Base-by-base conservation (phyloP, 2,797 vertebrate genomes). In the Lagocephalus sceleratus region DNA sequence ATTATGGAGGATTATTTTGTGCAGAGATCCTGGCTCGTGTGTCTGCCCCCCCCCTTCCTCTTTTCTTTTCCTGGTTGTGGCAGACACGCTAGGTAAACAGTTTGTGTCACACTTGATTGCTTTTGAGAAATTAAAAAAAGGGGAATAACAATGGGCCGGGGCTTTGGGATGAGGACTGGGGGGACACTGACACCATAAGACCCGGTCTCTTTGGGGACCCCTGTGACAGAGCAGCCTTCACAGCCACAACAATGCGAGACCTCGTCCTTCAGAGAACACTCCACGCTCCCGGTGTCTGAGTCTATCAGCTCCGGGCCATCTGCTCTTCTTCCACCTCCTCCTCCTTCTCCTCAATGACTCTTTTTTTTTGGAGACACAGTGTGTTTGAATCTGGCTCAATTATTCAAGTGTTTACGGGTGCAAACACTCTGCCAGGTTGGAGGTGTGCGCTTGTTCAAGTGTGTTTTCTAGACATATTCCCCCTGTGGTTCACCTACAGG, bases 251-350 rank as follows among this genome's bases (percentile, higher is more conserved):
- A 94, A 95, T 94, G 85, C 90, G 90, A 91, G 92, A 87, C 86
- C 88, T 91, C 64, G 79, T 86, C 82, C 85, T 89, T 84, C 82
- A 85, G 85, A 83, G 84, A 85, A 78, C 71, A 74, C 81, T 84
- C 75, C 77, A 73, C 47, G 67, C 68, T 85, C 77, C 60, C 71
- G 51, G 78, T 69, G 75, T 92, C 88, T 82, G 89, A 89, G 92
- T 92, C 92, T 95, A 97, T 97, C 95, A 94, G 93, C 92, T 89
- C 93, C 87, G 91, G 90, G 94, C 95, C 96, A 98, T 97, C 95
- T 98, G 96, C 76, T 85, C 83, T 59, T 56, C 60, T 70, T 72
- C 63, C 23, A 59, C 87, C 76, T 60, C 75, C 58, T 81, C 66
- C 60, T 68, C 75, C 44, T 79, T 90, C 77, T 86, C 88, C 83